Evolutionary conservation across 2,888 invertebrate genomes (phyloP), one percentile per base, ranked within the genome.

Genomic region (Plutella xylostella): DNA sequence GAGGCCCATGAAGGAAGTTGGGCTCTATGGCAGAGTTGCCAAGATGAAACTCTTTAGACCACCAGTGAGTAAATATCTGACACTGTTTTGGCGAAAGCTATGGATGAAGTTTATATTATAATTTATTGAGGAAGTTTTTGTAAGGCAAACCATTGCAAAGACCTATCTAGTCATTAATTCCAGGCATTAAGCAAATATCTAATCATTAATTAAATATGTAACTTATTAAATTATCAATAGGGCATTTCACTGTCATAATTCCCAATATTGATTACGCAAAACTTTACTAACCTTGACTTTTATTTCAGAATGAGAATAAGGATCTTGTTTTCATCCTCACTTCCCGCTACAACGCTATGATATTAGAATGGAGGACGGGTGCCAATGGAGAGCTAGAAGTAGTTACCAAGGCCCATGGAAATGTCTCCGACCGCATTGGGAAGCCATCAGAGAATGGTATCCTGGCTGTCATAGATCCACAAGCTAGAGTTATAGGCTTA

Each of bases 391-490:
- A 95, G 48, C 87, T 98, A 45, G 96, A 97, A 65, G 96, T 98
- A 19, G 90, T 97, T 42, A 98, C 98, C 1, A 91, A 93, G 68
- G 98, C 98, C 3, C 96, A 97, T 68, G 98, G 98, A 3, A 96
- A 96, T 86, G 96, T 99, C 1, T 90, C 95, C 1, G 97, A 99
- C 73, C 88, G 93, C 48, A 96, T 98, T 51, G 97, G 97, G 0
- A 93, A 96, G 65, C 93, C 95, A 1, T 95, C 97, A 0, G 98
- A 98, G 71, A 96, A 96, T 43, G 98, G 98, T 1, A 96, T 97
- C 46, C 89, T 98, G 55, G 97, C 96, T 1, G 93, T 97, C 0
- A 95, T 99, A 51, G 98, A 99, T 83, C 97, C 97, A 1, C 93
- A 95, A 71, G 94, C 96, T 7, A 87, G 97, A 55, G 93, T 98